Percentiles rank a stretch among this genome's conserved stretches.
phyloP scores from a whole-genome alignment of 1,140 invertebrate species.

The Tetraneura akinire region DNA sequence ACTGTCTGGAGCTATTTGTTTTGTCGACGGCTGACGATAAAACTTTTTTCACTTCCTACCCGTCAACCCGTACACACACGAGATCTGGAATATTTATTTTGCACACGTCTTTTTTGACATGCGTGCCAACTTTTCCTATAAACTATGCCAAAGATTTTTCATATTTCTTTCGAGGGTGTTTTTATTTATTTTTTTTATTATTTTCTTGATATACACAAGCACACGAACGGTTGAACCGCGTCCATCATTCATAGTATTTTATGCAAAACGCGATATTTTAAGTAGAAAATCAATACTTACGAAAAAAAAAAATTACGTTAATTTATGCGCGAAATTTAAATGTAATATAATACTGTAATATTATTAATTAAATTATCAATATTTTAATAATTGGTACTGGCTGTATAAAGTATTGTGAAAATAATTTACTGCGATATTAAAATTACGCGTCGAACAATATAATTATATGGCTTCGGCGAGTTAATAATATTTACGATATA shows the following conservation, averaged over 20 bases:
- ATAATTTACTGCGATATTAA: no score
- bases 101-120: constrained; percentile 1
- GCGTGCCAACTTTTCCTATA: constrained; percentile 25
- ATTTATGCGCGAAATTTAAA: no score
- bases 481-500: no score
- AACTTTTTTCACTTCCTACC: constrained; percentile 28
- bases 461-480: neutral
- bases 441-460: neutral
- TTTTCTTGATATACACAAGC: no score
- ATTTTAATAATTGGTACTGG: no score
- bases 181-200: neutral
- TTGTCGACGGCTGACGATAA: constrained; percentile 29
- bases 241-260: constrained; percentile 24
- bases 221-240: neutral
- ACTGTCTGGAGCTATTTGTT: constrained; percentile 36
- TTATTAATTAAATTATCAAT: no score
- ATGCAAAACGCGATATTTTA: constrained; percentile 13
- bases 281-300: neutral
- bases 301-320: neutral
- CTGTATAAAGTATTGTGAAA: no score
- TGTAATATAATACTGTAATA: no score
- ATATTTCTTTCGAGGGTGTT: constrained; percentile 21
- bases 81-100: constrained; percentile 34
- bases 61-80: neutral
- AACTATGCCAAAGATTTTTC: constrained; percentile 32